These are phyloP conservation scores for Neotoxoptera formosana DNA, from an alignment of 1,140 invertebrate species.

Conservation along the genomic window DNA sequence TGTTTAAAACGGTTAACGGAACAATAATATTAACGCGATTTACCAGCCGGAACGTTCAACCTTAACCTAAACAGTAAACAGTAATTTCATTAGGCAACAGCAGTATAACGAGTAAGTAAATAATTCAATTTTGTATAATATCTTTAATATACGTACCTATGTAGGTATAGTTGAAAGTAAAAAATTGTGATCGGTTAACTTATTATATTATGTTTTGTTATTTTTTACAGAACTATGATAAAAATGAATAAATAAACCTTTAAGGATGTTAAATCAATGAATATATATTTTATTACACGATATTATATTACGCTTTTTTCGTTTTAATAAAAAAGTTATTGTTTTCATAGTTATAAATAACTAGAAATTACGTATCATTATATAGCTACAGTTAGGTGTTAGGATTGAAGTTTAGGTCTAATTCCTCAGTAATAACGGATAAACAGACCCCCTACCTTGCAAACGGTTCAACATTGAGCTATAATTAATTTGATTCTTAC, in stretches of 20 bases:
- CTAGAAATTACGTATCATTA: neutral
- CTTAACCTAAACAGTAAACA: conserved; percentile 1
- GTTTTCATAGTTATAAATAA: neutral
- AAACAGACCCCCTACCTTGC: neutral
- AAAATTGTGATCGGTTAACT: neutral
- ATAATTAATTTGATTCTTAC: neutral
- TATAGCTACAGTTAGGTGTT: neutral
- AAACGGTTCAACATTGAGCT: neutral
- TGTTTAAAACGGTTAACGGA: conserved; percentile 1
- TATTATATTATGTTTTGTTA: too few relatives aligned
- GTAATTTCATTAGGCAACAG: conserved; percentile 1
- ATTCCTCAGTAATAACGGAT: neutral
- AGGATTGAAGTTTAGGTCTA: neutral
- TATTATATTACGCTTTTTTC: neutral
- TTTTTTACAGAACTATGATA: neutral
- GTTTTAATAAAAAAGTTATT: neutral
- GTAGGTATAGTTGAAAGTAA: neutral
- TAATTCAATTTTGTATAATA: neutral
- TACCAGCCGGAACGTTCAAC: conserved; percentile 13
- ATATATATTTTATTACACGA: neutral
- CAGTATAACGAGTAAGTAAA: neutral
- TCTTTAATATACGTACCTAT: too few relatives aligned
- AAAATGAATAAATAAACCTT: neutral
- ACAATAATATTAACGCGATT: conserved; percentile 29
- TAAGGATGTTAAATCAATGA: neutral